Base-by-base conservation (phyloP, 1,140 invertebrate genomes). In the Hypothenemus hampei region DNA sequence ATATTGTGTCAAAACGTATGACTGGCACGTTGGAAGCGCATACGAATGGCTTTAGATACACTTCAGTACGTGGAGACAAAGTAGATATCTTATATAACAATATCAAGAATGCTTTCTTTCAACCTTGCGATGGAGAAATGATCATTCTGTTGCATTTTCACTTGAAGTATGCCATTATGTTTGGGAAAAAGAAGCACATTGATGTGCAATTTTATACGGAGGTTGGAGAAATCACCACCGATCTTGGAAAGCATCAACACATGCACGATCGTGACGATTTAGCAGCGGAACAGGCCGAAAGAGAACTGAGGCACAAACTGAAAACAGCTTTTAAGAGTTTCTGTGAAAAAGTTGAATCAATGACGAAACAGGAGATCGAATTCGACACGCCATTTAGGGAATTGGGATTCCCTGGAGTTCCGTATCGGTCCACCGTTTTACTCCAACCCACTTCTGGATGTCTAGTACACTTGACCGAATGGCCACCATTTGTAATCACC, bases 171-270 rank as follows among this genome's bases (percentile, higher is more conserved):
- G 93, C 95, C 21, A 98, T 99, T 57, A 89, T 98, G 89, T 98
- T 97, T 81, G 95, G 95, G 56, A 99, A 99, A 74, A 98, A 98
- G 77, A 99, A 99, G 69, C 96, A 99, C 67, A 81, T 93, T 4
- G 97, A 99, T 75, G 95, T 99, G 3, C 96, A 99, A 70, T 99
- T 99, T 76, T 99, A 98, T 72, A 99, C 97, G 0, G 97, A 99
- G 77, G 97, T 99, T 44, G 97, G 97, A 65, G 97, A 99, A 77
- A 97, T 99, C 33, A 98, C 95, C 0, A 99, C 97, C 1, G 97
- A 99, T 82, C 77, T 99, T 51, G 97, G 96, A 31, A 99, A 99
- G 74, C 95, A 98, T 75, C 95, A 98, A 69, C 94, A 98, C 70
- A 98, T 98, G 95, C 95, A 99, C 68, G 97, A 99, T 73, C 78